Evolutionary conservation across 2,888 invertebrate genomes (phyloP), one percentile per base, ranked within the genome.

Genomic region (Erebia palarica): DNA sequence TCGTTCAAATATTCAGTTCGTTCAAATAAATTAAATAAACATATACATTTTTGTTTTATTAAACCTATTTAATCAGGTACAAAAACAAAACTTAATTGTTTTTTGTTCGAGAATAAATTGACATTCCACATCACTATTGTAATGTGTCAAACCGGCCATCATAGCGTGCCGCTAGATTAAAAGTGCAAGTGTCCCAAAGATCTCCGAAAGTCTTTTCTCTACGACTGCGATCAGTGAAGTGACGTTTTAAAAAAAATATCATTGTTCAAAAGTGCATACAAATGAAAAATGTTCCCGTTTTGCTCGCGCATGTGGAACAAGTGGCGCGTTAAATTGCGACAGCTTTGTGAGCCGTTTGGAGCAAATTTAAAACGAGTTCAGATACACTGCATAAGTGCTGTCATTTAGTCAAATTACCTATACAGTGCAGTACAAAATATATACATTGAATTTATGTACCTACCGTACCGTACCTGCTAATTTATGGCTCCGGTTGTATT

Each of bases 281-380:
- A 74, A 73, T 76, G 72, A 73, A 74, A 73, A 74, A 76, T 78
- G 68, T 72, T 75, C 70, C 74, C 71, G 70, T 75, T 72, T 74
- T 73, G 72, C 72, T 72, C 69, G 73, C 71, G 72, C 75, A 75
- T 76, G 68, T 75, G 68, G 71, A 73, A 73, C 75, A 73, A 78
- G 77, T 75, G 75, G 74, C 64, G 77, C 78, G 77, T 76, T 70
- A 77, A 76, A 79, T 79, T 80, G 77, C 75, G 74, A 70, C 76
- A 76, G 75, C 71, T 76, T 79, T 76, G 77, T 76, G 71, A 69
- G 76, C 60, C 68, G 68, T 68, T 68, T 68, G 75, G 71, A 70
- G 72, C 70, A 69, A 75, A 71, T 69, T 75, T 75, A 70, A 73
- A 76, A 76, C 73, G 68, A 73, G 67, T 66, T 42, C 57, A 55